Conservation (phyloP, 2,888 invertebrate species). For the Cyaniris semiargus region DNA sequence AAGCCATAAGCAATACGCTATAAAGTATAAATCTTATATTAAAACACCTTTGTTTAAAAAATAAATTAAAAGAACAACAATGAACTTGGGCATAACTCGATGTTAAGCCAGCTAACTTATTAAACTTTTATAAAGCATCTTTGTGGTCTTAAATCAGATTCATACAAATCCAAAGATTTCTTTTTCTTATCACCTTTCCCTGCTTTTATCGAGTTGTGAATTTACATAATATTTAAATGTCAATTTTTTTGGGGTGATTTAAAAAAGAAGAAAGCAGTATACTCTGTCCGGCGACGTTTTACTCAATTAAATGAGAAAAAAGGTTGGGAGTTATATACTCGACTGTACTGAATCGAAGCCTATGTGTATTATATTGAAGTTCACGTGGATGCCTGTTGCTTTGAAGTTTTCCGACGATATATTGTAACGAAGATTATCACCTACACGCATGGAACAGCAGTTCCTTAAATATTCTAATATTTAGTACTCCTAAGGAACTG, state of each 20-base stretch:
- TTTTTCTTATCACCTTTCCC: slow-evolving; percentile 6
- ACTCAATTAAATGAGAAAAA: not conserved
- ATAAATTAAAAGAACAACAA: slow-evolving; percentile 25
- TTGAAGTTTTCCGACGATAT: not conserved
- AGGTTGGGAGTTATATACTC: not conserved
- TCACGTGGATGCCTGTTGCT: slow-evolving; percentile 8
- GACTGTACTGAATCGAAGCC: not conserved
- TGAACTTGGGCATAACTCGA: not conserved
- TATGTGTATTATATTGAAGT: not conserved
- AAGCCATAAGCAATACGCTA: not conserved
- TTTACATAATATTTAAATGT: slow-evolving; percentile 18
- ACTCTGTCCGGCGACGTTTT: not conserved
- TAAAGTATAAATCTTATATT: not conserved
- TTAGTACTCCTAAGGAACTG: too few species aligned
- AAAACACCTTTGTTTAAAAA: slow-evolving; percentile 10
- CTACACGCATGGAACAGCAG: too few species aligned
- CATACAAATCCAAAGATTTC: slow-evolving; percentile 10
- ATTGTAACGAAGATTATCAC: not conserved
- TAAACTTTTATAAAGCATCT: slow-evolving; percentile 27
- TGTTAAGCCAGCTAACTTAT: slow-evolving; percentile 24
- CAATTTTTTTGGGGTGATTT: not conserved
- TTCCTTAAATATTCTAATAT: too few species aligned
- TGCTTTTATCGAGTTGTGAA: slow-evolving; percentile 7
- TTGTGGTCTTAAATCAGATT: slow-evolving; percentile 9
- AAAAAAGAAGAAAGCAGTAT: not conserved